Conservation (phyloP, 2,113 vertebrate species). For the Cnemophilus loriae region DNA sequence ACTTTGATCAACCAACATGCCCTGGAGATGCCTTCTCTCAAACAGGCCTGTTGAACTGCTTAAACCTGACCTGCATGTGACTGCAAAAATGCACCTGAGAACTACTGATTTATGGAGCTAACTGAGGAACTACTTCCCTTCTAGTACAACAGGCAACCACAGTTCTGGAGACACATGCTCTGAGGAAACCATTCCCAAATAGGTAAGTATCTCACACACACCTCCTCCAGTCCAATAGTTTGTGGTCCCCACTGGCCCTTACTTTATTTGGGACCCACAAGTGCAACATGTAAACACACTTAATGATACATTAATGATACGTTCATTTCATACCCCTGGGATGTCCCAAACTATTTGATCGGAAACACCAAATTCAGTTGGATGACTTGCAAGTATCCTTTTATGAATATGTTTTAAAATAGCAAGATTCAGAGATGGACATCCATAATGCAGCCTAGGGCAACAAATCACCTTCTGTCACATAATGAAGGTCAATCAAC, state of each 20-base stretch:
- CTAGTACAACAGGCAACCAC: neutral
- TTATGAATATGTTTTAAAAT: neutral
- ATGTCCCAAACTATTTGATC: neutral
- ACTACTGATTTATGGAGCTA: constrained; percentile 4
- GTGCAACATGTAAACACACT: neutral
- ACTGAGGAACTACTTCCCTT: neutral
- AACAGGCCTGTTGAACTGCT: neutral
- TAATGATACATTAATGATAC: neutral
- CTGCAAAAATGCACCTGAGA: constrained; percentile 14
- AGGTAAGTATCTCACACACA: neutral
- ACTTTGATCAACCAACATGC: neutral
- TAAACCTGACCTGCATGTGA: neutral
- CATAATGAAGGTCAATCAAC: neutral
- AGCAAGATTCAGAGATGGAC: neutral
- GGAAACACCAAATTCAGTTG: neutral
- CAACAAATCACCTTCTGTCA: neutral
- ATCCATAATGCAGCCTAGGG: neutral
- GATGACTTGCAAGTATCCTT: neutral
- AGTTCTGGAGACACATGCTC: neutral
- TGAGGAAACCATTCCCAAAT: neutral
- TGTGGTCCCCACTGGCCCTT: neutral
- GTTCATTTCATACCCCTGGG: neutral
- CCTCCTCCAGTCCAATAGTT: neutral
- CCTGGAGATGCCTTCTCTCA: neutral
- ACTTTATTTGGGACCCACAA: neutral